Conservation (phyloP, 1,140 invertebrate genomes). For the Drosophila littoralis region DNA sequence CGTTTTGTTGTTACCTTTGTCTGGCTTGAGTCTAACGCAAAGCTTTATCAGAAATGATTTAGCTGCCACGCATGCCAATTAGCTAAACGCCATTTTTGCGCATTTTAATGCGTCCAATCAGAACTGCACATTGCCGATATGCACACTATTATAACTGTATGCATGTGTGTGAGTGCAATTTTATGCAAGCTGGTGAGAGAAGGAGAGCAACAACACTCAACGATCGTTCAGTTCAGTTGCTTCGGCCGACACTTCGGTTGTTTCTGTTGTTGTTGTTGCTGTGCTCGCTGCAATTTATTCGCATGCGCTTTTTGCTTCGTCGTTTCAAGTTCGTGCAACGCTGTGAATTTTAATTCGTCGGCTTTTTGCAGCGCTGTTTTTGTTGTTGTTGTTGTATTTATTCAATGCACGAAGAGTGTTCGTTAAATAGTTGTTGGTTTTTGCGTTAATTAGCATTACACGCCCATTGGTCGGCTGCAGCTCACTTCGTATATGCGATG, state of each 20-base stretch:
- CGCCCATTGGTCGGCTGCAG: constrained; percentile 32
- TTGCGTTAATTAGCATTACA: constrained; percentile 16
- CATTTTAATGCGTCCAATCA: constrained; percentile 42
- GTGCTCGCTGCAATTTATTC: constrained; percentile 58
- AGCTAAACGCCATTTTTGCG: constrained; percentile 46
- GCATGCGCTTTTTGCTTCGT: constrained; percentile 59
- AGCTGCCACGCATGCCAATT: constrained; percentile 32
- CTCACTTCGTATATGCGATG: constrained; percentile 12
- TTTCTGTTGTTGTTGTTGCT: constrained; percentile 22
- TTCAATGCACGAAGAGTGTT: constrained; percentile 49
- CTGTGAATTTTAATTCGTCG: constrained; percentile 73
- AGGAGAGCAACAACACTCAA: neutral
- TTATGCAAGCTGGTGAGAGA: constrained; percentile 6
- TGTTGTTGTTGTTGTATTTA: neutral
- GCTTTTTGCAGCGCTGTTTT: constrained; percentile 22
- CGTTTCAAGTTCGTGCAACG: constrained; percentile 61
- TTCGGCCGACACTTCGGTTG: constrained; percentile 15
- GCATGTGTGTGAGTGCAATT: constrained; percentile 19
- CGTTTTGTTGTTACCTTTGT: constrained; percentile 8
- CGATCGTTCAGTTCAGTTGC: constrained; percentile 25
- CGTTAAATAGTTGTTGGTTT: constrained; percentile 20
- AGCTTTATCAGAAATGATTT: constrained; percentile 16
- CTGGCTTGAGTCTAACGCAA: constrained; percentile 29
- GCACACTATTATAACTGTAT: constrained; percentile 8
- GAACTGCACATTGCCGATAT: constrained; percentile 26